Percentiles rank a stretch among this genome's conserved stretches.
These are phyloP conservation scores for Calameuta pallipes DNA, from an alignment of 2,888 invertebrate species.

Conservation along the genomic window DNA sequence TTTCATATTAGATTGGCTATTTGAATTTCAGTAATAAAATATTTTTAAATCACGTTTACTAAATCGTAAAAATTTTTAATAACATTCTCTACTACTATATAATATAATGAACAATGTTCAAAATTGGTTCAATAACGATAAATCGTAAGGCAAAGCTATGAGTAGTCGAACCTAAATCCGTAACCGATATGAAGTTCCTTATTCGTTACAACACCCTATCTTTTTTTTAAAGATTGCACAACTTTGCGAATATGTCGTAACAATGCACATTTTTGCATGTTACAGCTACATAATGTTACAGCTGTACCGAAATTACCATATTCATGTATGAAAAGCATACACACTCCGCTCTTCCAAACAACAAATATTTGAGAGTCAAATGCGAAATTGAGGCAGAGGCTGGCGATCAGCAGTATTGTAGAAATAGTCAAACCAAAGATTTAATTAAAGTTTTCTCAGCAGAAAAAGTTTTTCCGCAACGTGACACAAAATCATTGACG, in stretches of 20 bases:
- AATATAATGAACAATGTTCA: not conserved
- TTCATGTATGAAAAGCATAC: constrained; percentile 40
- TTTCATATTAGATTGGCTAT: too few relatives aligned
- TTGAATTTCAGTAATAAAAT: not conserved
- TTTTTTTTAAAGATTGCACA: not conserved
- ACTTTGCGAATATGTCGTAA: not conserved
- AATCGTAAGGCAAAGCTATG: not conserved
- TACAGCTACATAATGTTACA: not conserved
- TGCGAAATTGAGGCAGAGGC: constrained; percentile 20
- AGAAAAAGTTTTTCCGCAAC: constrained; percentile 3
- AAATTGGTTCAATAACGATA: not conserved
- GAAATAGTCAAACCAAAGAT: constrained; percentile 38
- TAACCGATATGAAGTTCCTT: not conserved
- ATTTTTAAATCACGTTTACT: not conserved
- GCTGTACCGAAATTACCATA: constrained; percentile 46
- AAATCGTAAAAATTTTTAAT: not conserved
- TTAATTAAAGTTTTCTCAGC: constrained; percentile 34
- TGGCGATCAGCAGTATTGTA: constrained; percentile 28
- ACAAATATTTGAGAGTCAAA: constrained; percentile 49
- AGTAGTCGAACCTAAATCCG: not conserved
- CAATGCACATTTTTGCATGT: not conserved
- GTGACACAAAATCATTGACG: not conserved
- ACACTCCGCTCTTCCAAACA: constrained; percentile 18
- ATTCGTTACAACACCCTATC: not conserved
- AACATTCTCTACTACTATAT: not conserved